Evolutionary conservation across 35 echinoderm and acorn worm species (phyloP).

Genomic region (Lytechinus pictus): DNA sequence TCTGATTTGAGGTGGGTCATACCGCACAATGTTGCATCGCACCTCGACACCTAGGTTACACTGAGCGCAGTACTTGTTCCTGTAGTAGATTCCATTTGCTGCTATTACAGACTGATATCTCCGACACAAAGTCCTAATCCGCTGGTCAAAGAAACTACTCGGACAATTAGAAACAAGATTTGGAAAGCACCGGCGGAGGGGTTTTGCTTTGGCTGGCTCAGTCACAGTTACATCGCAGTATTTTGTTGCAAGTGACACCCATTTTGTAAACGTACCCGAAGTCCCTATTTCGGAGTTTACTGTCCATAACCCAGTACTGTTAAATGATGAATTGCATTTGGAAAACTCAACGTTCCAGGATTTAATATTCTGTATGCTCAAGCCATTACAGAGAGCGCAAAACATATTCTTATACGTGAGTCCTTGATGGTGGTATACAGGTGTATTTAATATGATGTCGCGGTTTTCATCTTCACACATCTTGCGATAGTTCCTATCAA

Average conservation of each 20-base stretch:
- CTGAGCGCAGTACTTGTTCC: constrained; percentile 26
- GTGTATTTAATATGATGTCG: constrained; percentile 16
- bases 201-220: not conserved
- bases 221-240: not conserved
- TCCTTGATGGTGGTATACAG: not conserved
- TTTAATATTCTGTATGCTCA: not conserved
- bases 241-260: constrained; percentile 12
- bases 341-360: constrained; percentile 36
- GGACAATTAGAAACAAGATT: constrained; percentile 38
- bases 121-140: not conserved
- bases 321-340: not conserved
- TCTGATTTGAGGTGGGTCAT: not conserved
- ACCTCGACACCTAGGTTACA: constrained; percentile 32
- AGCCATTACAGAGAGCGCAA: constrained; percentile 42
- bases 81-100: constrained; percentile 34
- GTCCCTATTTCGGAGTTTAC: not conserved
- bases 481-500: not conserved
- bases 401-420: constrained; percentile 44
- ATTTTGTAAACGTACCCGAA: not conserved
- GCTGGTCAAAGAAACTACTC: not conserved
- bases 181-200: constrained; percentile 32
- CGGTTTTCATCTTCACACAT: constrained; percentile 19
- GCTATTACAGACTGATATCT: constrained; percentile 25
- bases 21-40: constrained; percentile 4
- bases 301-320: not conserved